These are phyloP conservation scores for Dicranocentrus wangi DNA, from an alignment of 2,888 invertebrate genomes.

Conservation along the genomic window DNA sequence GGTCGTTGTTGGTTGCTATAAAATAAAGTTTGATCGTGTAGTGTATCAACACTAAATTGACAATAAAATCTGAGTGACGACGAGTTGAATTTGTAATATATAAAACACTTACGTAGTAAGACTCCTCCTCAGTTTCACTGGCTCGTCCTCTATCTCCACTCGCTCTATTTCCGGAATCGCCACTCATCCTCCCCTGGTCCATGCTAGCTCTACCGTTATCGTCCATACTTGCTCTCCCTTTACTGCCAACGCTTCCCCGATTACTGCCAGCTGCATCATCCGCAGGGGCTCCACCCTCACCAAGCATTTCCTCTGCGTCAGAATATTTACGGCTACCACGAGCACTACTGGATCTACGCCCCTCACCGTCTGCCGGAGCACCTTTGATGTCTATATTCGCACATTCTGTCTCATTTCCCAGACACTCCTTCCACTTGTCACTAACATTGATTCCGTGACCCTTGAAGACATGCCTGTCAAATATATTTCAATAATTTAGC, in stretches of 20 bases:
- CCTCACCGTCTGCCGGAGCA: conserved; percentile 18
- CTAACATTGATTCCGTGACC: conserved; percentile 65
- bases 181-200: neutral
- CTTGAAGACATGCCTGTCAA: conserved; percentile 60
- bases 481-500: conserved; percentile 6
- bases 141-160: too few relatives aligned
- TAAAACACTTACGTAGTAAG: neutral
- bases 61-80: too few relatives aligned
- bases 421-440: conserved; percentile 65
- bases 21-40: too few relatives aligned
- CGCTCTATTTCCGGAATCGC: neutral
- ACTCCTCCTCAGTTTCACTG: conserved; percentile 10
- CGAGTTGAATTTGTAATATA: too few relatives aligned
- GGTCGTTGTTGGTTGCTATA: conserved; percentile 14
- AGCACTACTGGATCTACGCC: conserved; percentile 2
- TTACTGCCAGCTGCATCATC: neutral
- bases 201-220: neutral
- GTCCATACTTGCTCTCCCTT: neutral
- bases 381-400: conserved; percentile 54
- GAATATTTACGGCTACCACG: neutral
- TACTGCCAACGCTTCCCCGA: neutral
- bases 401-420: conserved; percentile 67
- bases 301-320: neutral
- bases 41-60: too few relatives aligned
- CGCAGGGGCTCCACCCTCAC: neutral